Base-by-base conservation (phyloP, 2,797 vertebrate species). In the Xiphorhynchus erythropygius region DNA sequence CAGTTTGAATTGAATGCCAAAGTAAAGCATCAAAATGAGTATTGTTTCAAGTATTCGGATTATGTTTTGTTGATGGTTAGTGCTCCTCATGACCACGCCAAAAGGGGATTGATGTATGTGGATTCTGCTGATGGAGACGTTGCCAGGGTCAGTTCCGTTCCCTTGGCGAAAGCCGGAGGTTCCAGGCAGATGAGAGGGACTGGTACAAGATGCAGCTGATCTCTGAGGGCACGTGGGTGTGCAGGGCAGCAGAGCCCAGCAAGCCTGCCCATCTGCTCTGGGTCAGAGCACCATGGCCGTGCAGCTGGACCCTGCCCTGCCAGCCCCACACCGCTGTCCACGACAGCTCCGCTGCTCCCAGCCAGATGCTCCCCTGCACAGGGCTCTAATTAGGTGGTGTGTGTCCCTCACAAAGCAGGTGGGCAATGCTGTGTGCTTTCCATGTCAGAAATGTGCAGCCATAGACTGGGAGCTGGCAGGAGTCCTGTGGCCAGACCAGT, bases 291-390 rank as follows among this genome's bases (percentile, higher is more conserved):
- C 13, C 94, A 97, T 97, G 98, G 91, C 84, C 97, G 94, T 96
- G 97, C 94, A 94, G 97, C 97, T 98, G 98, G 97, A 98, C 91
- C 93, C 21, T 93, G 97, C 98, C 98, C 98, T 93, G 97, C 64
- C 86, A 22, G 97, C 97, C 94, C 94, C 92, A 96, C 95, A 97
- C 89, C 93, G 92, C 91, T 98, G 98, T 97, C 98, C 98, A 98
- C 93, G 93, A 98, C 98, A 98, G 97, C 98, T 98, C 96, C 13
- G 96, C 98, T 95, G 96, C 8, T 95, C 96, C 94, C 87, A 91
- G 97, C 98, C 98, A 98, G 98, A 97, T 98, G 98, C 98, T 96
- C 69, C 95, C 95, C 95, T 67, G 97, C 95, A 97, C 98, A 97
- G 96, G 97, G 97, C 94, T 97, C 98, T 98, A 98, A 98, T 98